Base-by-base conservation (phyloP, 1,140 invertebrate genomes). In the Ips nitidus region DNA sequence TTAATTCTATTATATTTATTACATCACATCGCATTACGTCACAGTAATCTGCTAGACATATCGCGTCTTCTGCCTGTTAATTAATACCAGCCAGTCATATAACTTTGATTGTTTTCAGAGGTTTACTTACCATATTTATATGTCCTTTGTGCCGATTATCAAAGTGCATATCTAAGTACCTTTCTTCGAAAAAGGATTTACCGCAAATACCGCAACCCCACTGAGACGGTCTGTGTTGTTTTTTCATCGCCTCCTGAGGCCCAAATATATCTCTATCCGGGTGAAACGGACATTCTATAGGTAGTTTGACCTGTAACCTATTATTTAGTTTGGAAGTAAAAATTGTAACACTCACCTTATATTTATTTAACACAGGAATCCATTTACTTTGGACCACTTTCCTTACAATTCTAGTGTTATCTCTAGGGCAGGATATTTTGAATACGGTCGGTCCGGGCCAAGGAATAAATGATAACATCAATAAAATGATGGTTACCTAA, bases 11-110 rank as follows among this genome's bases (percentile, higher is more conserved):
- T 59, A 88, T 89, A 64, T 88, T 84, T 64, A 95, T 82, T 8
- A 97, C 92, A 78, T 96, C 92, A 82, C 94, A 98, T 69, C 95
- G 86, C 89, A 97, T 95, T 72, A 97, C 93, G 82, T 97, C 94
- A 85, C 95, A 98, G 79, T 92, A 97, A 79, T 97, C 94, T 52
- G 94, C 92, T 71, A 97, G 83, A 80, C 95, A 97, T 73, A 97
- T 90, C 57, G 93, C 89, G 79, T 95, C 93, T 82, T 94, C 91
- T 47, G 89, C 91, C 93, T 96, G 76, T 56, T 74, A 73, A n/a
- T 38, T 4, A 36, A 1, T 22, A 22, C 22, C 22, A 22, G 22
- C 22, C 22, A 22, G 42, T 37, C 7, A 47, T 61, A 45, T 61
- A 36, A 47, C n/a, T 57, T 57, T 57, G 6, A 47, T 47, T 22